A percentile compares a stretch with the other conserved stretches of the same genome.
Conservation (phyloP, 1,140 invertebrate species). For the Drosophila pruinosa region DNA sequence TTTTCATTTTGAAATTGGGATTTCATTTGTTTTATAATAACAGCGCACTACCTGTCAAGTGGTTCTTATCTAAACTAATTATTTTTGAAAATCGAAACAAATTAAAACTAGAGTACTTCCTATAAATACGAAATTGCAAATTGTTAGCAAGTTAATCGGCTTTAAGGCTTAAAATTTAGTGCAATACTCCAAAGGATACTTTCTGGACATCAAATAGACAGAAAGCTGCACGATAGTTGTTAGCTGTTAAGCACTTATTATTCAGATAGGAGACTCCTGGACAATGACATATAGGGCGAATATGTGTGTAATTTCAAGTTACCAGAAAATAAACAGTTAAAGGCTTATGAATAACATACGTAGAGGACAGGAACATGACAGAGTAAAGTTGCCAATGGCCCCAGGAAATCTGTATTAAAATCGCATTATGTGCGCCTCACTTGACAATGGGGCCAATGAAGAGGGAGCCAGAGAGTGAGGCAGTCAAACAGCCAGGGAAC, state of each 20-base stretch:
- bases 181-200: not conserved
- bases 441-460: conserved; percentile 54
- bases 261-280: not conserved
- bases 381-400: conserved; percentile 31
- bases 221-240: conserved; percentile 7
- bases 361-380: conserved; percentile 45
- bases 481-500: not conserved
- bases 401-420: conserved; percentile 75
- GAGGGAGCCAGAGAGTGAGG: not conserved
- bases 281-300: not conserved
- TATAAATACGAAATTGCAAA: conserved; percentile 20
- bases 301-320: conserved; percentile 22
- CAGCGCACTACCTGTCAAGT: not conserved
- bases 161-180: conserved; percentile 45
- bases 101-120: not conserved
- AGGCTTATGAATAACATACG: conserved; percentile 48
- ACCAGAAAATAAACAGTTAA: conserved; percentile 64
- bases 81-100: not conserved
- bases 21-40: too few relatives aligned
- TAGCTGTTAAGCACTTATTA: conserved; percentile 34
- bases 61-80: not conserved
- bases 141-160: conserved; percentile 47
- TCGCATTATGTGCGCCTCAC: conserved; percentile 75
- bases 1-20: too few relatives aligned
- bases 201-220: not conserved